Percentiles rank a stretch among this genome's conserved stretches.
These are phyloP conservation scores for Mormyrus proboscirostris DNA, from an alignment of 2,797 vertebrate species.

Conservation along the genomic window DNA sequence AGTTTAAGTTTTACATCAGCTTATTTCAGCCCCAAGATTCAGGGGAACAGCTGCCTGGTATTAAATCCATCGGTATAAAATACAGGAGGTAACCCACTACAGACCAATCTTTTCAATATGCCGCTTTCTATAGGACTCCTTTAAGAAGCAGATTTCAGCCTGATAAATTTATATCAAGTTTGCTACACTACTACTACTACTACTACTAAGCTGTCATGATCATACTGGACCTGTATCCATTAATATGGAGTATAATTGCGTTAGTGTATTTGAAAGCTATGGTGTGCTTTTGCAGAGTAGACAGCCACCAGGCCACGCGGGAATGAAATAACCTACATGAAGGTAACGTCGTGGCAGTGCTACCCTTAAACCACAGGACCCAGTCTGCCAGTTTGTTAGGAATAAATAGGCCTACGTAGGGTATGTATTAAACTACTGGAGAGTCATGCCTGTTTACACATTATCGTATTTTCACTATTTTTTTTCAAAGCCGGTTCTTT, in stretches of 20 bases:
- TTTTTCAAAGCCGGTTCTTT: too few species aligned
- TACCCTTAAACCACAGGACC: background rate
- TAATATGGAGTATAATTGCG: background rate
- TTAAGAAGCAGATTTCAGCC: background rate
- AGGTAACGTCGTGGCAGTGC: background rate
- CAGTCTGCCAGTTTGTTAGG: background rate
- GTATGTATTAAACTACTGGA: background rate
- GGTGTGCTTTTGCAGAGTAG: background rate
- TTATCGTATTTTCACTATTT: too few species aligned
- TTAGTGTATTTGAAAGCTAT: background rate
- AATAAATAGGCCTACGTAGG: background rate
- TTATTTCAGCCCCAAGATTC: background rate
- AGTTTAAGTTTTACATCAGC: background rate
- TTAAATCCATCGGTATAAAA: background rate
- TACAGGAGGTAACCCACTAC: background rate
- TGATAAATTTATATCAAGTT: background rate
- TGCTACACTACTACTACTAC: background rate
- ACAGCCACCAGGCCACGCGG: background rate
- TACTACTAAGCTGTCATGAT: background rate
- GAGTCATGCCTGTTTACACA: too few species aligned
- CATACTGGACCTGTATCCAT: background rate
- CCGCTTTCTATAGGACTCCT: background rate
- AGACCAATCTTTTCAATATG: background rate
- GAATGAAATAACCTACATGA: background rate
- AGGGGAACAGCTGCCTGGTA: background rate